phyloP scores from a whole-genome alignment of 2,113 vertebrate species.

The Acrocephalus arundinaceus region DNA sequence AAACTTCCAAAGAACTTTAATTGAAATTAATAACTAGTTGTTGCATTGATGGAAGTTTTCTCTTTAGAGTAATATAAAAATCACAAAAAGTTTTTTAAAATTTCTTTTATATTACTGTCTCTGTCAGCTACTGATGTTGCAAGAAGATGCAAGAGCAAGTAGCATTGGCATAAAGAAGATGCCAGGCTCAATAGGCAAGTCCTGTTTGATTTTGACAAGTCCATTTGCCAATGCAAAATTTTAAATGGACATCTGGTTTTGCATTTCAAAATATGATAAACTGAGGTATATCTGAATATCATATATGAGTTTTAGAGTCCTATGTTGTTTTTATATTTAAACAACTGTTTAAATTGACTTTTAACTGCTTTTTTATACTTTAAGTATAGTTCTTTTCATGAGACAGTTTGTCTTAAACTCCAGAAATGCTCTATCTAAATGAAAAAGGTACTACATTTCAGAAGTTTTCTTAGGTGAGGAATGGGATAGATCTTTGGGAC shows the following conservation, averaged over 20 bases:
- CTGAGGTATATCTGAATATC: background rate
- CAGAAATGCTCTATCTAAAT: background rate
- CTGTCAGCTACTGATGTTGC: background rate
- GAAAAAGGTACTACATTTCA: background rate
- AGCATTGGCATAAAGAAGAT: background rate
- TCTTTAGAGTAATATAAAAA: background rate
- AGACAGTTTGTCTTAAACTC: background rate
- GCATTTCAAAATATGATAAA: background rate
- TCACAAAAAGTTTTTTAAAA: fast-evolving
- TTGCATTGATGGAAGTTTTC: background rate
- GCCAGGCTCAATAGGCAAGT: background rate
- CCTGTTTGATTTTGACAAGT: background rate
- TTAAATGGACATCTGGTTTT: background rate
- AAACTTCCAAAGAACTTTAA: background rate
- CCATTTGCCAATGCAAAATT: background rate
- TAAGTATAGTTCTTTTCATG: background rate
- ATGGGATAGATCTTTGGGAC: background rate
- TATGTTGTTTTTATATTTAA: background rate
- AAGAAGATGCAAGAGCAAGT: background rate
- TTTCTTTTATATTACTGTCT: background rate
- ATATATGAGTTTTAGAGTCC: background rate
- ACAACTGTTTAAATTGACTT: background rate
- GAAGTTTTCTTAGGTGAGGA: background rate
- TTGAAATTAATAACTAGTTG: background rate
- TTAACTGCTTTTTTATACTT: background rate